Conservation (phyloP, 2,797 vertebrate genomes). For the Steatocranus sp. region DNA sequence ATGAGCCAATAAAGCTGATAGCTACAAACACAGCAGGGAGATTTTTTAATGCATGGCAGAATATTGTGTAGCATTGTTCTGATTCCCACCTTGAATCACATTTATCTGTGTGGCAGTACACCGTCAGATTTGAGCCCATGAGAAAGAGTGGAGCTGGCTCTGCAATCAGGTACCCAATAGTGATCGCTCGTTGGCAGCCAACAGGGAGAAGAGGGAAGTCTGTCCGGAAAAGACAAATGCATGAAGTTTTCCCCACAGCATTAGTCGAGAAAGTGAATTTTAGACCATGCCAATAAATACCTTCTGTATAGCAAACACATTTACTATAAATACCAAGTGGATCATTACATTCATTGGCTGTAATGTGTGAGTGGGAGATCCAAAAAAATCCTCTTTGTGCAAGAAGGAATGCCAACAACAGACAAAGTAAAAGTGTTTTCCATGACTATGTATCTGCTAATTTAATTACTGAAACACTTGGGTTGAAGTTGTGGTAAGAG, state of each 20-base stretch:
- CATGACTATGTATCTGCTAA: neutral
- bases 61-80: neutral
- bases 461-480: neutral
- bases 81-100: neutral
- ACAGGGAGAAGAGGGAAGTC: neutral
- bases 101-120: slow-evolving; percentile 48
- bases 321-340: neutral
- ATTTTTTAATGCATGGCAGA: neutral
- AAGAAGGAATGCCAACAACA: neutral
- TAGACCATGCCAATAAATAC: neutral
- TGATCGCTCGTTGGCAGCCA: neutral
- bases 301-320: neutral
- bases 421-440: neutral
- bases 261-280: neutral
- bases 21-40: neutral
- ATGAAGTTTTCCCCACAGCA: neutral
- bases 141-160: slow-evolving; percentile 47
- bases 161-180: slow-evolving; percentile 48
- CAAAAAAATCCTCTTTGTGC: neutral
- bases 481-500: neutral
- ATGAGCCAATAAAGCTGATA: neutral
- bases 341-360: neutral
- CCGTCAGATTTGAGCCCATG: slow-evolving; percentile 67
- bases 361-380: neutral
- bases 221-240: neutral